Percentiles rank a stretch among this genome's conserved stretches.
Evolutionary conservation across 2,888 invertebrate species (phyloP).

Genomic region (Limnephilus rhombicus): DNA sequence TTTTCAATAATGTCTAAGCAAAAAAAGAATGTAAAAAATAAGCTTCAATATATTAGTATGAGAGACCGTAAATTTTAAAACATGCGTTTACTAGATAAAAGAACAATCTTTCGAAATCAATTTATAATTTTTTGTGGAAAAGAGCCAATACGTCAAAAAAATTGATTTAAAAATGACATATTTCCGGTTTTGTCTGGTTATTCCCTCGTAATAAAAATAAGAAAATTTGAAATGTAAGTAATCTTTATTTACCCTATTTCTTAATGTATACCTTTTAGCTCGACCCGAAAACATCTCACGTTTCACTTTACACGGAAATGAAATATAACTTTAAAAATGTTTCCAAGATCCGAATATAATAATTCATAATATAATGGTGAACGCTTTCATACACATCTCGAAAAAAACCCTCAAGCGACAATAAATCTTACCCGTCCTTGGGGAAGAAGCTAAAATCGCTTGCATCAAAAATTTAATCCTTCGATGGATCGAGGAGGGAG

Average conservation of each 20-base stretch:
- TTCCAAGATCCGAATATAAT: conserved; percentile 38
- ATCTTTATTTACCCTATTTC: not conserved
- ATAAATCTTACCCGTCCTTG: conserved; percentile 13
- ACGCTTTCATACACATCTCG: not conserved
- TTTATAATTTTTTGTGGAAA: no score
- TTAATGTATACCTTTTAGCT: not conserved
- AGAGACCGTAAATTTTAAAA: no score
- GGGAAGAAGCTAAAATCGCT: conserved; percentile 28
- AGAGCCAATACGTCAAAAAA: no score
- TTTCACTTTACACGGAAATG: conserved; percentile 54
- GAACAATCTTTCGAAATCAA: no score
- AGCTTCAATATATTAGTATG: no score
- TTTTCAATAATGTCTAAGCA: no score
- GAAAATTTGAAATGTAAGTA: not conserved
- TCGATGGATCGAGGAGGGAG: not conserved
- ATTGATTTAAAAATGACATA: no score
- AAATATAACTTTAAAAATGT: conserved; percentile 52
- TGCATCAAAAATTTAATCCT: conserved; percentile 30
- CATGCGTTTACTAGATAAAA: no score
- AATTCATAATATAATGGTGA: conserved; percentile 46
- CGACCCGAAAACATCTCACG: conserved; percentile 54
- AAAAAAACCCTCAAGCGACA: conserved; percentile 13
- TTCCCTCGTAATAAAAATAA: not conserved
- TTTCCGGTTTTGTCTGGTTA: no score
- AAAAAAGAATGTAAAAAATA: no score